Base-by-base conservation (phyloP, 2,888 invertebrate species). In the Malacosoma neustria region DNA sequence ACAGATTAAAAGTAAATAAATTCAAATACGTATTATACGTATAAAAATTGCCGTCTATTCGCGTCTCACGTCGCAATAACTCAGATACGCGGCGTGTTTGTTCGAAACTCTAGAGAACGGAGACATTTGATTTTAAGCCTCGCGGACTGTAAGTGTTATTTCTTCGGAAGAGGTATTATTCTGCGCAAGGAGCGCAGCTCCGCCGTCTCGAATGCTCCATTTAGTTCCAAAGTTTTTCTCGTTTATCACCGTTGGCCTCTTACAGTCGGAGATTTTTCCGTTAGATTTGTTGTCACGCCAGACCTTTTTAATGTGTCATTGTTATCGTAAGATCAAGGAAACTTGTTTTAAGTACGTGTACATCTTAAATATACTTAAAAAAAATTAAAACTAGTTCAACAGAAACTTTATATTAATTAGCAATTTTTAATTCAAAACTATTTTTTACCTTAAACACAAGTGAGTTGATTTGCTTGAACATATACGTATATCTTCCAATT, bases 241-340 rank as follows among this genome's bases (percentile, higher is more conserved):
- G 85, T 85, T 85, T 85, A 85, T 85, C 85, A 82, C 82, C 82
- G 84, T 72, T 81, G 81, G 82, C 80, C 75, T 80, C 81, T 79
- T 80, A 71, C 75, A 79, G 77, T 74, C 80, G 80, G 84, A 82
- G 81, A 84, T 85, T 84, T 86, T 85, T 84, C 84, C 82, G 80
- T 79, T 82, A 86, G 84, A 85, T 87, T 86, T 86, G 85, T 86
- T 85, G 85, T 85, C 85, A 84, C 81, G 84, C 84, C 86, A 82
- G 82, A 84, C 85, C 81, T 84, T 85, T 84, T 85, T 85, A 87
- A 86, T 85, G 85, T 84, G 81, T 76, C 72, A 74, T 77, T 75
- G 80, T 84, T 81, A 81, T 84, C 84, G 76, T 65, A 50, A 72
- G 79, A 82, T 82, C 79, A 77, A 75, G 67, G 67, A 66, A 70